Conservation (phyloP, 2,888 invertebrate genomes). For the Andricus curvator region DNA sequence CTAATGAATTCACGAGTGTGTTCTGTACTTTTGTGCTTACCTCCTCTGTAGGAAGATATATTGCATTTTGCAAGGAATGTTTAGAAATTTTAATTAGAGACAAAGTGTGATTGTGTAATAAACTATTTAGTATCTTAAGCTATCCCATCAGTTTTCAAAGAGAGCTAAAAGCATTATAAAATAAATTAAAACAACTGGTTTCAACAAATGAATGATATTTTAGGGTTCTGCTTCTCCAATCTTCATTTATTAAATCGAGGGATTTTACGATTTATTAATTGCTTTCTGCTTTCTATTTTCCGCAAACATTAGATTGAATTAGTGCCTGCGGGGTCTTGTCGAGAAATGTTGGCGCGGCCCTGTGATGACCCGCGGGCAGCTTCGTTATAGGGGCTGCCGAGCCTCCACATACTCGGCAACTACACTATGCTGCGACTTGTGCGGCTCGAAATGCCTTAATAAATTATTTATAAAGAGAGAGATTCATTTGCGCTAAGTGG, state of each 20-base stretch:
- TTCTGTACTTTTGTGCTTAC: not conserved
- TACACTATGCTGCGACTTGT: constrained; percentile 48
- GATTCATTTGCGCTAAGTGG: constrained; percentile 60
- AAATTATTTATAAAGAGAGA: constrained; percentile 58
- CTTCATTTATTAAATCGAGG: not conserved
- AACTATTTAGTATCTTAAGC: not conserved
- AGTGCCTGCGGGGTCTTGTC: not conserved
- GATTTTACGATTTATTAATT: not conserved
- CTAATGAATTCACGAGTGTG: not conserved
- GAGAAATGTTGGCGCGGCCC: constrained; percentile 23
- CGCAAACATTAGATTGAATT: not conserved
- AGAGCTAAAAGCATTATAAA: not conserved
- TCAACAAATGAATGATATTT: not conserved
- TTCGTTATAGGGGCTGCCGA: constrained; percentile 25
- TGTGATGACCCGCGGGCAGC: constrained; percentile 39
- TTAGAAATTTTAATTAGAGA: not conserved
- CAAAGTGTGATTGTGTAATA: not conserved
- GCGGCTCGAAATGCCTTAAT: constrained; percentile 54
- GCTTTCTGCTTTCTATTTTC: not conserved
- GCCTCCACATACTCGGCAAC: not conserved
- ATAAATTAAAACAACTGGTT: not conserved
- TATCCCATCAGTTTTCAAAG: no score
- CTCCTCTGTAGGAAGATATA: not conserved
- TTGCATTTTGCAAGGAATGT: not conserved
- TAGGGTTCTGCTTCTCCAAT: not conserved